Base-by-base conservation (phyloP, 2,113 vertebrate species). In the Orcinus orca region DNA sequence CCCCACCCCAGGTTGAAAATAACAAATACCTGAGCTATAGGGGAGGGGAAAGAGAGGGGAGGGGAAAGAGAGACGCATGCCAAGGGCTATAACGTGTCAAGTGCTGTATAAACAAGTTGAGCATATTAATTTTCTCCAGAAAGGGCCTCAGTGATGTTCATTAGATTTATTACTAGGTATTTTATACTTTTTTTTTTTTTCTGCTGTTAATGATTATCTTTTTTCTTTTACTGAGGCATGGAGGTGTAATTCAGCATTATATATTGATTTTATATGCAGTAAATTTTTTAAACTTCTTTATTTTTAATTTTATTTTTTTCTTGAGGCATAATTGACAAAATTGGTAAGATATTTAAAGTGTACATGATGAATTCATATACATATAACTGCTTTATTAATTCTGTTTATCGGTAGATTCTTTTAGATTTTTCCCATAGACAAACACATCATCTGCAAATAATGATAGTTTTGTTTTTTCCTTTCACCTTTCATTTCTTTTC, bases 81-180 rank as follows among this genome's bases (percentile, higher is more conserved):
- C 15, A 2, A 23, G 9, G 18, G 25, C 53, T 33, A 21, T 5
- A 62, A 31, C 2, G 2, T 13, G 38, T 67, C 23, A 12, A 85
- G 13, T 6, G 55, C n/a, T 26, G 9, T 25, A 29, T 38, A 71
- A 86, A 31, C 7, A 76, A 63, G 23, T 53, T 14, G 44, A 62
- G 6, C 41, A 21, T 29, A 73, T 36, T 83, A 29, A 44, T 92
- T 95, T 95, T 96, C n/a, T 90, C 41, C 86, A 50, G 68, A 91
- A 71, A 80, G 3, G 2, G 6, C 38, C 62, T 73, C 41, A 14
- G 25, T 17, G 55, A 36, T 25, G 82, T 91, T 83, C 63, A 67
- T 74, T 79, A 67, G 63, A 84, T 84, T 84, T 53, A 79, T 88
- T 55, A 70, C 25, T 88, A 53, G 50, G 8, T 29, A 26, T 91